Conservation (phyloP, 2,113 vertebrate species). For the Corythaixoides concolor region DNA sequence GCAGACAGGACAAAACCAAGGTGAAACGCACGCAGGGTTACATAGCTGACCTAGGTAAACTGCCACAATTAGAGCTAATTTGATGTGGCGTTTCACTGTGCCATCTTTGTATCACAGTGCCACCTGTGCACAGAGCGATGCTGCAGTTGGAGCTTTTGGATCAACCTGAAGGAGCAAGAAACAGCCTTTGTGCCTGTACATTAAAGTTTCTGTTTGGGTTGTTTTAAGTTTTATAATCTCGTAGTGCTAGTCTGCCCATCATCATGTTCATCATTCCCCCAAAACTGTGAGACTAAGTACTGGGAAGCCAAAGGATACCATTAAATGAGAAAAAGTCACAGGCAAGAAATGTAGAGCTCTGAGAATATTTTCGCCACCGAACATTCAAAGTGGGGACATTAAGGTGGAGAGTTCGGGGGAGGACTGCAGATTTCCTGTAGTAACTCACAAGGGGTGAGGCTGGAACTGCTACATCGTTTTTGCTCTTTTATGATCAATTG, state of each 20-base stretch:
- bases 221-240: not conserved
- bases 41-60: not conserved
- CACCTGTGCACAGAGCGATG: not conserved
- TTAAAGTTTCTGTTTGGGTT: not conserved
- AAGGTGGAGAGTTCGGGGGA: not conserved
- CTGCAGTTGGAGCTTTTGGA: not conserved
- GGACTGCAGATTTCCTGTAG: not conserved
- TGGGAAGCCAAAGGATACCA: not conserved
- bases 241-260: not conserved
- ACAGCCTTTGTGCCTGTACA: not conserved
- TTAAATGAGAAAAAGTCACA: not conserved
- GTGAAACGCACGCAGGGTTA: not conserved
- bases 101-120: not conserved
- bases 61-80: not conserved
- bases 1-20: not conserved
- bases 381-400: not conserved
- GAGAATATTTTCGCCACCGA: not conserved
- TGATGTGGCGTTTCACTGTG: not conserved
- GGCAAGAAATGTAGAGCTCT: not conserved
- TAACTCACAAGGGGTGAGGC: constrained; percentile 27
- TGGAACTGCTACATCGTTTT: constrained; percentile 22
- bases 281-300: not conserved
- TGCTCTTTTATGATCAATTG: constrained; percentile 65
- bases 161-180: not conserved
- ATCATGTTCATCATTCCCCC: not conserved